These are phyloP conservation scores for Gortyna flavago DNA, from an alignment of 2,888 invertebrate genomes.

Conservation along the genomic window DNA sequence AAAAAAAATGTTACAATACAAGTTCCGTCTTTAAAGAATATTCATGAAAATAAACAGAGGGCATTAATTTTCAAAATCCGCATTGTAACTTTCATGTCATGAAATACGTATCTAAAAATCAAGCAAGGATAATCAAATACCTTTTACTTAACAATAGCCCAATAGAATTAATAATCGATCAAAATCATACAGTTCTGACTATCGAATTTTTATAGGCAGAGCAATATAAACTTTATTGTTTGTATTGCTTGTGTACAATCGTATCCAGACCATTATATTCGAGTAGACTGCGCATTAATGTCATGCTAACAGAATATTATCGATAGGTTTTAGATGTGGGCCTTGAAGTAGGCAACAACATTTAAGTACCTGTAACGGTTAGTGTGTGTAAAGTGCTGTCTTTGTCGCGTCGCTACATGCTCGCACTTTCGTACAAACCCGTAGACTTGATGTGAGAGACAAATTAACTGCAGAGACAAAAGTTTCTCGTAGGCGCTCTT, in stretches of 20 bases:
- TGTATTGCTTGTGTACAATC: slow-evolving; percentile 21
- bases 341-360: slow-evolving; percentile 16
- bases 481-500: too few species aligned
- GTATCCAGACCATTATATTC: slow-evolving; percentile 46
- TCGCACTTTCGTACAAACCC: too few species aligned
- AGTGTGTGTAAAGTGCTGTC: too few species aligned
- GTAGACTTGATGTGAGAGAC: too few species aligned
- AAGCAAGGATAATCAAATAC: neutral
- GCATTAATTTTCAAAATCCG: neutral
- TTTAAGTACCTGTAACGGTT: neutral
- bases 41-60: neutral
- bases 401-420: too few species aligned
- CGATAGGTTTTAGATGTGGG: slow-evolving; percentile 37
- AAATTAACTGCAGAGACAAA: too few species aligned
- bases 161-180: slow-evolving; percentile 13
- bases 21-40: neutral
- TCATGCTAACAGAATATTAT: slow-evolving; percentile 50
- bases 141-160: slow-evolving; percentile 1
- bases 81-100: neutral
- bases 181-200: slow-evolving; percentile 24
- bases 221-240: slow-evolving; percentile 48
- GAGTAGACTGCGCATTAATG: slow-evolving; percentile 41
- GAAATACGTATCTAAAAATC: neutral
- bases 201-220: slow-evolving; percentile 25
- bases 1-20: neutral